phyloP scores from a whole-genome alignment of 2,797 vertebrate species.

The Acanthurus tractus region DNA sequence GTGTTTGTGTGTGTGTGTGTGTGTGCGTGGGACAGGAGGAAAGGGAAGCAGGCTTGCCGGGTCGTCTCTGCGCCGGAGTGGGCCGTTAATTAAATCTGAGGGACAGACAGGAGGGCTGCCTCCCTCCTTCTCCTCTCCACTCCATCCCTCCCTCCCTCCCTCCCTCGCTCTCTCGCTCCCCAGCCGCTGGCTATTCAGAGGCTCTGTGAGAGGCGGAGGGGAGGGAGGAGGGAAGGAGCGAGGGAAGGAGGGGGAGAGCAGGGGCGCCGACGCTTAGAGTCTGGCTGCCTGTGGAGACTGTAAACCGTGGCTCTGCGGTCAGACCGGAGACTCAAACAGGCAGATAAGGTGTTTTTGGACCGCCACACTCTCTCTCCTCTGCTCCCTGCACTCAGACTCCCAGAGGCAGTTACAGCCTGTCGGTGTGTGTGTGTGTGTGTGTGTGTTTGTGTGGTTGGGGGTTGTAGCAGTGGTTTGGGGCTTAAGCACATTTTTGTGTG shows the following conservation, averaged over 20 bases:
- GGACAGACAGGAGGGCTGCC: conserved; percentile 87
- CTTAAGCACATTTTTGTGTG: conserved; percentile 62
- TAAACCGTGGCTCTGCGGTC: conserved; percentile 86
- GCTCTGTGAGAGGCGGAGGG: conserved; percentile 62
- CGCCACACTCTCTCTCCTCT: conserved; percentile 66
- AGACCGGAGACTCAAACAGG: conserved; percentile 84
- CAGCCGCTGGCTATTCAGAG: conserved; percentile 78
- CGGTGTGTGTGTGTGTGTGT: conserved; percentile 44
- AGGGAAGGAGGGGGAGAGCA: conserved; percentile 50
- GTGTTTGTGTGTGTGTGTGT: conserved; percentile 53
- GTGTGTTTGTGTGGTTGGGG: conserved; percentile 31
- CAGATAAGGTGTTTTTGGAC: conserved; percentile 84
- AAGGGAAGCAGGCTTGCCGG: conserved; percentile 81
- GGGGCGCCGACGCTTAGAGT: conserved; percentile 84
- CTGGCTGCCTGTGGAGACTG: conserved; percentile 85
- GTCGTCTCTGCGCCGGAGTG: conserved; percentile 82
- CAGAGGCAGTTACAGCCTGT: conserved; percentile 77
- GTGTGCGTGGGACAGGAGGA: conserved; percentile 73
- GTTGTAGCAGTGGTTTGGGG: conserved; percentile 66
- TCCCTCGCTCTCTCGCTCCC: conserved; percentile 71
- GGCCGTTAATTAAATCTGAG: conserved; percentile 90
- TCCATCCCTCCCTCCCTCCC: conserved; percentile 56
- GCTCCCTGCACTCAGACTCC: conserved; percentile 72
- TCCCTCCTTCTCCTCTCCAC: conserved; percentile 72
- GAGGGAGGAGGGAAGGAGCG: conserved; percentile 16